These are phyloP conservation scores for Dolichotis patagonum DNA, from an alignment of 2,113 vertebrate species.

Conservation along the genomic window DNA sequence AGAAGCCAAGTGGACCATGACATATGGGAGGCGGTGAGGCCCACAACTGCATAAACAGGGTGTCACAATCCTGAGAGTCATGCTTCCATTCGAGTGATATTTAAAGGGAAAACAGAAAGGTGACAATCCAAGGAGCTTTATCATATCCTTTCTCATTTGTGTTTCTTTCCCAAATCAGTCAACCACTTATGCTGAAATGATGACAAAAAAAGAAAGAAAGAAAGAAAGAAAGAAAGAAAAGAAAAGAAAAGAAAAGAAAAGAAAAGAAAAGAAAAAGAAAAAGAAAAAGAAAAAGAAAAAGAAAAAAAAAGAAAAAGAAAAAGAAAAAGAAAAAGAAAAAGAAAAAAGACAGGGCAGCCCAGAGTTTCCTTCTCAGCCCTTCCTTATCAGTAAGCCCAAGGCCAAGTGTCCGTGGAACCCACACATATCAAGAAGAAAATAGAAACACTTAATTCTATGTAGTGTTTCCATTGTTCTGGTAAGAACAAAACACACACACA, in stretches of 20 bases:
- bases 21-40: neutral
- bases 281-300: too few species aligned
- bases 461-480: neutral
- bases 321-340: neutral
- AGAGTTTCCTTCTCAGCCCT: neutral
- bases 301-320: neutral
- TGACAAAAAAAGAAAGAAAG: neutral
- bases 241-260: too few species aligned
- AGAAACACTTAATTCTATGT: neutral
- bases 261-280: too few species aligned
- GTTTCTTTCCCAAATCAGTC: neutral
- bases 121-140: neutral
- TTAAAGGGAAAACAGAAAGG: neutral
- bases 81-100: neutral
- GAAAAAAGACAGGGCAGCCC: neutral
- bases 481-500: neutral
- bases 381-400: neutral
- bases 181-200: neutral
- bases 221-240: too few species aligned
- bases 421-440: neutral
- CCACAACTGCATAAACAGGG: neutral
- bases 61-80: neutral
- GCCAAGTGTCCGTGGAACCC: neutral
- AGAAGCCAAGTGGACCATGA: neutral
- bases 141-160: neutral